Evolutionary conservation across 2,888 invertebrate species (phyloP).

Genomic region (Spisula solida): DNA sequence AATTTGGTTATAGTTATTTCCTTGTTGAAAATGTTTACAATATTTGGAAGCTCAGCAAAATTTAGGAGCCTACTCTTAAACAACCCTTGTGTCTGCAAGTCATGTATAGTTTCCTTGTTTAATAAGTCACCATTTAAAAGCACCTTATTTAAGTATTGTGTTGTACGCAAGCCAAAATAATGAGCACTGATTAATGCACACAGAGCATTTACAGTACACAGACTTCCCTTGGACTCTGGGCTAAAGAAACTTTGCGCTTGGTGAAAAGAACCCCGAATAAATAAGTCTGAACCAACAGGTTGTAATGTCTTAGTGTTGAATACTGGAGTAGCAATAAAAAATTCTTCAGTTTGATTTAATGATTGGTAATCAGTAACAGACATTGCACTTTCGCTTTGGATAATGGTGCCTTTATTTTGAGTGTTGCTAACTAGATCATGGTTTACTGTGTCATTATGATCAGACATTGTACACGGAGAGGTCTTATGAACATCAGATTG

Average conservation of each 20-base stretch:
- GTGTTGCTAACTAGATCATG: no score
- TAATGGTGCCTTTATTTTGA: no score
- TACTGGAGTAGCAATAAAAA: no score
- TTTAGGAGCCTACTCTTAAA: slow-evolving; percentile 14
- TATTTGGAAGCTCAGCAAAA: slow-evolving; percentile 51
- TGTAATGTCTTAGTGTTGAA: no score
- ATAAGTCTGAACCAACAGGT: no score
- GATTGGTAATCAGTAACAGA: no score
- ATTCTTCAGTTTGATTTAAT: no score
- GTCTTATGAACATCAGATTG: no score
- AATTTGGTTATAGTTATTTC: slow-evolving; percentile 24
- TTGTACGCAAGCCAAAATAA: background rate
- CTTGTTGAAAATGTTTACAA: background rate
- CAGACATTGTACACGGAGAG: no score
- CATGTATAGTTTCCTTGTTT: slow-evolving; percentile 25
- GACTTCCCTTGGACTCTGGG: slow-evolving; percentile 48
- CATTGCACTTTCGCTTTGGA: no score
- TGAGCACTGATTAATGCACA: slow-evolving; percentile 40
- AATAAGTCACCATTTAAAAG: slow-evolving; percentile 34
- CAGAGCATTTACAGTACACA: slow-evolving; percentile 49
- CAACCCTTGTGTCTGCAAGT: slow-evolving; percentile 1
- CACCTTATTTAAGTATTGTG: slow-evolving; percentile 21
- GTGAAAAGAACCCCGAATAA: slow-evolving; percentile 36
- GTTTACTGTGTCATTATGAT: no score
- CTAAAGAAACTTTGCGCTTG: slow-evolving; percentile 49